phyloP scores from a whole-genome alignment of 2,888 invertebrate species.

The Lasioglossum villosulum region DNA sequence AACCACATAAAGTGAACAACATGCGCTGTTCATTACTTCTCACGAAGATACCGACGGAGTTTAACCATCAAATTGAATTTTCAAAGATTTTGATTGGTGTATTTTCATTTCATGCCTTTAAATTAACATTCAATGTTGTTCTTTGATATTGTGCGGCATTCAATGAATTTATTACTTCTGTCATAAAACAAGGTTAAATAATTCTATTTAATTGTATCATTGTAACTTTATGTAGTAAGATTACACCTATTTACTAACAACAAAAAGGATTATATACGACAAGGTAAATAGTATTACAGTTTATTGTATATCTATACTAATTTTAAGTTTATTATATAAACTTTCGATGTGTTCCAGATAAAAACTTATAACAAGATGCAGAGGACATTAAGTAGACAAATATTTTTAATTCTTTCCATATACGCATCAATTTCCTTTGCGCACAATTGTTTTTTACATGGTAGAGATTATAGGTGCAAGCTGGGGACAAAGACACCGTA shows the following conservation, averaged over 20 bases:
- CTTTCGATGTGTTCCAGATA: slow-evolving; percentile 15
- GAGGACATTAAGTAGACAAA: not conserved
- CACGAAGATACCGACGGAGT: not conserved
- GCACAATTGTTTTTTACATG: slow-evolving; percentile 40
- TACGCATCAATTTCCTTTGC: slow-evolving; percentile 14
- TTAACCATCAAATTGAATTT: slow-evolving; percentile 8
- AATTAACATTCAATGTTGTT: not conserved
- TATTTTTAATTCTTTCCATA: slow-evolving; percentile 41
- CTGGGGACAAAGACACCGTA: slow-evolving; percentile 91
- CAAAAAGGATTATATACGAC: not conserved
- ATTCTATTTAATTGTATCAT: not conserved
- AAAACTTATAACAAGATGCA: slow-evolving; percentile 34
- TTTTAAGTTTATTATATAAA: not conserved
- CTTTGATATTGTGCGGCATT: not conserved
- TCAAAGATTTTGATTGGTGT: not conserved
- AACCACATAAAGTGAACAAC: not conserved
- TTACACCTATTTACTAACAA: too few species aligned
- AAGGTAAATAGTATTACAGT: not conserved
- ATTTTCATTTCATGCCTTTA: not conserved
- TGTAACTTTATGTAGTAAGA: not conserved
- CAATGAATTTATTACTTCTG: not conserved
- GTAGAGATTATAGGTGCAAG: slow-evolving; percentile 82
- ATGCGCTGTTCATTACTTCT: not conserved
- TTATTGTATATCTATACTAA: not conserved
- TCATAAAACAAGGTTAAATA: slow-evolving; percentile 9